These are phyloP conservation scores for Hippocampus abdominalis DNA, from an alignment of 2,113 vertebrate species.

Conservation along the genomic window DNA sequence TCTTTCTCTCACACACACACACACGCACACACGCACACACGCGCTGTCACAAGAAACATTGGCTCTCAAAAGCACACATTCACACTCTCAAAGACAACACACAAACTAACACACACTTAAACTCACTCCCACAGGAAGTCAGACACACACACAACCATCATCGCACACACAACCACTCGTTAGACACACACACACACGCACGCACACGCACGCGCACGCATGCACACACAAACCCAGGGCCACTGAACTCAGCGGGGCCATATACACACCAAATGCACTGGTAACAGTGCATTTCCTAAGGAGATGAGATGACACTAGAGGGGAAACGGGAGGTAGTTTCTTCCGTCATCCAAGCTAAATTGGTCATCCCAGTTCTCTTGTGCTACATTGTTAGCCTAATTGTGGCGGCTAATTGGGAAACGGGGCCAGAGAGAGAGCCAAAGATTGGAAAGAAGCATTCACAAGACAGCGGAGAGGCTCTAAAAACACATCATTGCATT, in stretches of 20 bases:
- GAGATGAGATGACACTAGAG: constrained; percentile 18
- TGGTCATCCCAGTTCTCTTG: constrained; percentile 75
- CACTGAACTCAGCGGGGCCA: no score
- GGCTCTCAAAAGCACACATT: no score
- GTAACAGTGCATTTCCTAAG: constrained; percentile 2
- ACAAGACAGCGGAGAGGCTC: background rate
- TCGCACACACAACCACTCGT: no score
- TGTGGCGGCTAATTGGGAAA: constrained; percentile 74
- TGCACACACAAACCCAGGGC: constrained; percentile 6
- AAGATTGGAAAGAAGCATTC: background rate
- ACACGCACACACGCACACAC: no score
- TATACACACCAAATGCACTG: no score
- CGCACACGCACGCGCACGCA: no score
- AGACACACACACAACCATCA: constrained; percentile 8
- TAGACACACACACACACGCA: constrained; percentile 8
- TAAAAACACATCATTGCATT: background rate
- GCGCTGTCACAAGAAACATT: no score
- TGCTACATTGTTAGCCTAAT: constrained; percentile 76
- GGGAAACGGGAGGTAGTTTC: constrained; percentile 37
- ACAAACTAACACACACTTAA: no score
- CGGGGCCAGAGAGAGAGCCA: constrained; percentile 41
- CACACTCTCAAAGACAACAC: no score
- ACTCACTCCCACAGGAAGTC: constrained; percentile 17
- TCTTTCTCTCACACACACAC: no score
- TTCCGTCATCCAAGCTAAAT: constrained; percentile 65